These are phyloP conservation scores for Melanostoma mellinum DNA, from an alignment of 2,888 invertebrate genomes.

Conservation along the genomic window DNA sequence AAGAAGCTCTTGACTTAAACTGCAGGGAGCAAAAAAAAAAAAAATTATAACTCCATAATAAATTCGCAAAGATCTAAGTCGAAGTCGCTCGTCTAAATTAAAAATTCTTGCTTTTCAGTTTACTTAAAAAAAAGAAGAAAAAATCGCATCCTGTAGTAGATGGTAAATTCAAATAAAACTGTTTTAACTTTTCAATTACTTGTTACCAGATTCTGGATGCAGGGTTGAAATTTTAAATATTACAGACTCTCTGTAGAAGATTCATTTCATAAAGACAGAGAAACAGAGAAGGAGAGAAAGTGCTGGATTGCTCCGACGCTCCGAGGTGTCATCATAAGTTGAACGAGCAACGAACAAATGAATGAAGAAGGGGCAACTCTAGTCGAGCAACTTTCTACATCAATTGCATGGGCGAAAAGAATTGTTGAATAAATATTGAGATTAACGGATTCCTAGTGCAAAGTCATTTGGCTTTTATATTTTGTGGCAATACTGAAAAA, in stretches of 20 bases:
- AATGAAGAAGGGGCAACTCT: constrained; percentile 10
- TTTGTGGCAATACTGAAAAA: constrained; percentile 40
- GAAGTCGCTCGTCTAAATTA: constrained; percentile 18
- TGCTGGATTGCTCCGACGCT: constrained; percentile 17
- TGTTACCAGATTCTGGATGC: constrained; percentile 7
- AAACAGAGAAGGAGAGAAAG: too few species aligned
- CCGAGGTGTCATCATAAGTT: constrained; percentile 56
- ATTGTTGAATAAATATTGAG: constrained; percentile 67
- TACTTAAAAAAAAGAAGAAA: not conserved
- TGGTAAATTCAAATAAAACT: constrained; percentile 67
- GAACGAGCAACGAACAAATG: constrained; percentile 20
- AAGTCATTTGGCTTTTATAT: constrained; percentile 5
- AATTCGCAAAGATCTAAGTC: constrained; percentile 26
- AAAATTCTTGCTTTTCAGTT: constrained; percentile 35
- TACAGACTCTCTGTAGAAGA: constrained; percentile 49
- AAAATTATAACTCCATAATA: not conserved
- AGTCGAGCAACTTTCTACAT: constrained; percentile 31
- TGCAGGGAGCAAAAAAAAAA: not conserved
- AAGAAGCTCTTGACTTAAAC: constrained; percentile 54
- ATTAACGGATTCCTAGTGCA: constrained; percentile 59
- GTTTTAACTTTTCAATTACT: constrained; percentile 67
- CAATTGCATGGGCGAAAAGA: constrained; percentile 21
- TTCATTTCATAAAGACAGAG: constrained; percentile 33
- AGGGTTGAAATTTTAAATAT: constrained; percentile 63
- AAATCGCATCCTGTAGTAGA: not conserved